Evolutionary conservation across 1,140 invertebrate genomes (phyloP), one percentile per base, ranked within the genome.

Genomic region (Fopius arisanus): DNA sequence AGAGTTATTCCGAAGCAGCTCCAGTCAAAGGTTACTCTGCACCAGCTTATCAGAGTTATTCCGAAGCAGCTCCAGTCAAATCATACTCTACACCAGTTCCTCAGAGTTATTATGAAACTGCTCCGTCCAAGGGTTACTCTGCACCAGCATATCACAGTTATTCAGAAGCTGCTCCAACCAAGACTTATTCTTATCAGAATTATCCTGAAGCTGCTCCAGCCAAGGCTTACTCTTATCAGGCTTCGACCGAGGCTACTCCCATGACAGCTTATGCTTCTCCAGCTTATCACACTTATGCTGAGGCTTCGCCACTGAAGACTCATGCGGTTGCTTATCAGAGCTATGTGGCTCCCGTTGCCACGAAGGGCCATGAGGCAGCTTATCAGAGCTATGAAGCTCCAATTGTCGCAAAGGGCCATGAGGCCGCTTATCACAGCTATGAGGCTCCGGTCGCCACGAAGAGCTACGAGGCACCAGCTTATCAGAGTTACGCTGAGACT

Each of bases 81-180:
- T 21, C 77, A 1, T 78, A 75, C 59, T 67, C 70, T 43, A 72
- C 75, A 2, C 70, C 77, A 26, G 66, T 66, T 12, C 65, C 63
- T 37, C 9, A 12, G 1, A 10, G 23, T 16, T 75, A 77, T 48
- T 72, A 54, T 67, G 59, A 75, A 2, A 10, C 71, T 12, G 76
- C 85, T n/a, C 28, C 71, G 6, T 28, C 85, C 29, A 72, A 83
- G 19, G 78, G 79, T 23, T 83, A 83, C 37, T 75, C 79, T 28
- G 80, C 78, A 10, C 77, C 77, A 16, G 78, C 78, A 67, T 79
- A 80, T 54, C 72, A 77, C 84, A 16, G 12, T 9, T 16, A 21
- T 21, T 77, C 79, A 23, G 79, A 82, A 33, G 74, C 79, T 48
- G 78, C 77, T 7, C 80, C 77, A 65, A 78, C 33, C 33, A 37